Percentiles rank a stretch among this genome's conserved stretches.
These are phyloP conservation scores for Poicephalus gulielmi DNA, from an alignment of 2,113 vertebrate genomes.

Conservation along the genomic window DNA sequence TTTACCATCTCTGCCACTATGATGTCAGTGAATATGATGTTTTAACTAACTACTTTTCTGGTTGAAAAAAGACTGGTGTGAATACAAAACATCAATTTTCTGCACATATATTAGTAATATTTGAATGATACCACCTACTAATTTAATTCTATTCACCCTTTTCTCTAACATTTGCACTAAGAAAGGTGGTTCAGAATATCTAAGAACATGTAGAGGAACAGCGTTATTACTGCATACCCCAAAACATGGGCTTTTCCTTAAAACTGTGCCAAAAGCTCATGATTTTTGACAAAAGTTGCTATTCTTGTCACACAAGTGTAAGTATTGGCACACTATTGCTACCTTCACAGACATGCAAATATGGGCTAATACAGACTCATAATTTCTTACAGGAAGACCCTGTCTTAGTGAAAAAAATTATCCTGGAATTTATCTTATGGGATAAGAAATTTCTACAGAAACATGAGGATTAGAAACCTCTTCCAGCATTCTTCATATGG, in stretches of 20 bases:
- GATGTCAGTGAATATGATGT: background rate
- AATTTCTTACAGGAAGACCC: background rate
- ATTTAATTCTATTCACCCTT: background rate
- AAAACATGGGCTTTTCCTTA: background rate
- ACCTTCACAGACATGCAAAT: background rate
- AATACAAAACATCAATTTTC: background rate
- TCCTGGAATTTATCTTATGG: background rate
- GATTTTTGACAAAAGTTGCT: background rate
- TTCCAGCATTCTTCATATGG: fast-evolving
- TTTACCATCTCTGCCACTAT: background rate
- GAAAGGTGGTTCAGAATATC: background rate
- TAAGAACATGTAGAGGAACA: background rate
- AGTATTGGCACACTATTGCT: background rate
- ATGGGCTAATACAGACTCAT: background rate
- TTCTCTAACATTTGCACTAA: background rate
- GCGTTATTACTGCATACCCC: background rate
- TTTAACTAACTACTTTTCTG: background rate
- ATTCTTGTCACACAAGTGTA: background rate
- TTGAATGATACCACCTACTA: background rate
- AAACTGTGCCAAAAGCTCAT: background rate
- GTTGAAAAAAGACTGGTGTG: background rate
- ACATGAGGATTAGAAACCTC: background rate
- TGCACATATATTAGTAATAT: background rate
- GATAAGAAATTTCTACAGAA: background rate
- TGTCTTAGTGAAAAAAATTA: background rate